Percentiles rank a stretch among this genome's conserved stretches.
These are phyloP conservation scores for Terrapene triunguis DNA, from an alignment of 2,113 vertebrate species.

Conservation along the genomic window DNA sequence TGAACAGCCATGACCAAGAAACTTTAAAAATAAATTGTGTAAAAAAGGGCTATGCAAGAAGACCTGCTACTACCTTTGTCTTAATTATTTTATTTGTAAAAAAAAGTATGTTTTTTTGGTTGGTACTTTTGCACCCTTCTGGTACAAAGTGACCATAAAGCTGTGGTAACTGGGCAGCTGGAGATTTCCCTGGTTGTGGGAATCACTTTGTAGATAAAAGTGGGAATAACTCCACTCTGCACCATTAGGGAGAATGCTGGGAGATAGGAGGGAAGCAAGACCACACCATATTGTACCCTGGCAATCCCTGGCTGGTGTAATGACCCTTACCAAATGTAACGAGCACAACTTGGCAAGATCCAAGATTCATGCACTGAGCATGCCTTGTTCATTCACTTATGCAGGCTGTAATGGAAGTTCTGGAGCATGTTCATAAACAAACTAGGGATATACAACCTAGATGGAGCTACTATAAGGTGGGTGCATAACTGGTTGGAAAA, in stretches of 20 bases:
- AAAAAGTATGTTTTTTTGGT: neutral
- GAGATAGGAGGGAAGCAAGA: neutral
- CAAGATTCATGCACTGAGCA: neutral
- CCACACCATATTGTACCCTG: neutral
- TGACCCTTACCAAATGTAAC: neutral
- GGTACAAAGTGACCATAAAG: neutral
- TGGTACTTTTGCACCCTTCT: neutral
- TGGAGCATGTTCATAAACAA: neutral
- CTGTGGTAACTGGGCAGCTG: neutral
- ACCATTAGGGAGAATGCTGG: neutral
- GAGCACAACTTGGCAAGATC: neutral
- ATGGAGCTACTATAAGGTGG: too few relatives aligned
- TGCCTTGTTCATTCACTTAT: neutral
- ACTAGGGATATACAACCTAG: too few relatives aligned
- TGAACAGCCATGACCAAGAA: neutral
- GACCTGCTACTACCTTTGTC: neutral
- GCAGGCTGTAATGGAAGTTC: neutral
- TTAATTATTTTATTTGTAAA: neutral
- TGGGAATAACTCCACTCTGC: fast-evolving
- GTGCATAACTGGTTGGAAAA: too few relatives aligned
- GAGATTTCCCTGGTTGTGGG: neutral
- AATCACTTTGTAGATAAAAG: neutral
- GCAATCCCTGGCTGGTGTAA: too few relatives aligned
- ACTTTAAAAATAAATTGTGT: slow-evolving; percentile 3
- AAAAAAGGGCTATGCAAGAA: neutral